phyloP scores from a whole-genome alignment of 2,888 invertebrate species.

The Pelosia muscerda region DNA sequence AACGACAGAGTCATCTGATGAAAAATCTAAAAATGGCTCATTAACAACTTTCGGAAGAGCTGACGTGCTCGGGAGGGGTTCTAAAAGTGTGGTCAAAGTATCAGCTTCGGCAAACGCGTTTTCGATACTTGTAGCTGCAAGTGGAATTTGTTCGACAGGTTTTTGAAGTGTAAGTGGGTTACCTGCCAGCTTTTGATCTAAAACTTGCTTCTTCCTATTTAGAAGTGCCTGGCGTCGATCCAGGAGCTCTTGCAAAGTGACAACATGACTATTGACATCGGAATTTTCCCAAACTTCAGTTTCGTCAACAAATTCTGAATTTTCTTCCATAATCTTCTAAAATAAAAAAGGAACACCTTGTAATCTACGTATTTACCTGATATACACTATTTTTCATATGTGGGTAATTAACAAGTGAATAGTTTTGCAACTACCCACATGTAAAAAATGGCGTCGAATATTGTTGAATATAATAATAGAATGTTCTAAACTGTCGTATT shows the following conservation, averaged over 20 bases:
- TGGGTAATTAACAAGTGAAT: too few species aligned
- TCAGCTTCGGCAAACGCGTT: too few species aligned
- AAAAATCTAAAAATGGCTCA: constrained; percentile 19
- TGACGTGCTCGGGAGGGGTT: constrained; percentile 4
- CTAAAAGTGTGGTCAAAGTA: too few species aligned
- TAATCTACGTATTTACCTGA: background rate
- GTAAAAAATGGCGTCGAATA: too few species aligned
- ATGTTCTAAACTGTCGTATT: background rate
- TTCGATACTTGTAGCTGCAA: constrained; percentile 13
- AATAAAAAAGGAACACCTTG: too few species aligned
- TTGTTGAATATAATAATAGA: background rate
- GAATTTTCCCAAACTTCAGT: too few species aligned
- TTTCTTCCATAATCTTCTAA: too few species aligned
- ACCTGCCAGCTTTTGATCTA: constrained; percentile 7
- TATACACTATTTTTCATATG: background rate
- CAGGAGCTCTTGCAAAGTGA: too few species aligned
- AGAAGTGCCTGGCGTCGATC: too few species aligned
- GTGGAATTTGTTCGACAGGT: constrained; percentile 11
- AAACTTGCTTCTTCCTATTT: constrained; percentile 13
- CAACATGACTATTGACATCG: too few species aligned
- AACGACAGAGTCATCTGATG: constrained; percentile 27
- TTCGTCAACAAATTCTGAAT: too few species aligned
- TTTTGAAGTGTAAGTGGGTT: constrained; percentile 12
- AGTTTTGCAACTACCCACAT: too few species aligned
- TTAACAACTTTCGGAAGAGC: background rate